Evolutionary conservation across 2,113 vertebrate genomes (phyloP).

Genomic region (Indicator maculatus): DNA sequence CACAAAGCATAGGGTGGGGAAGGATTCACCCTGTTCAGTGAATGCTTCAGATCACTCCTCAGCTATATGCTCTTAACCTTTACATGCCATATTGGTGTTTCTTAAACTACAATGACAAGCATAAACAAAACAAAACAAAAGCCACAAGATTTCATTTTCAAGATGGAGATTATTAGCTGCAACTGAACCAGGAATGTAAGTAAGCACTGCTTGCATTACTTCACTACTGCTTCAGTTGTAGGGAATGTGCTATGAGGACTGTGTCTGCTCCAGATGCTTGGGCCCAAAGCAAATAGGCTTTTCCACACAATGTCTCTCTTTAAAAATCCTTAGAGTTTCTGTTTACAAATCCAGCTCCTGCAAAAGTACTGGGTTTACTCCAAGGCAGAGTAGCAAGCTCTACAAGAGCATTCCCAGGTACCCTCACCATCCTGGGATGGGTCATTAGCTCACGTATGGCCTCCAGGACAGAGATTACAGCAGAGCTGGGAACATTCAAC

Average conservation of each 20-base stretch:
- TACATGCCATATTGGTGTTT: neutral
- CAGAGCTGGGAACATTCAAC: neutral
- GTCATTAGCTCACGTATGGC: neutral
- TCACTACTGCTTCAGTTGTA: neutral
- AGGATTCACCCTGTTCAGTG: neutral
- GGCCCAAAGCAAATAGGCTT: neutral
- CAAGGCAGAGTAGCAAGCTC: neutral
- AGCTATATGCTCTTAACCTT: neutral
- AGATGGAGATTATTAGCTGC: neutral
- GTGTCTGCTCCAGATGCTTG: neutral
- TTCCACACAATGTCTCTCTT: neutral
- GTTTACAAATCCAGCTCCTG: neutral
- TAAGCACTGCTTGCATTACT: neutral
- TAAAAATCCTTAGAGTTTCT: neutral
- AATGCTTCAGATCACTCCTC: neutral
- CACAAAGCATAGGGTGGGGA: neutral
- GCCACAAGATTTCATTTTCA: neutral
- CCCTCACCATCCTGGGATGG: neutral
- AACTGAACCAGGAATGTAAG: neutral
- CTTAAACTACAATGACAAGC: neutral
- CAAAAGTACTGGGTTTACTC: neutral
- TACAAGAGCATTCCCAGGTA: neutral
- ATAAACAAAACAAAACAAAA: neutral
- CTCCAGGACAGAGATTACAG: neutral
- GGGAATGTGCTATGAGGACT: neutral